Base-by-base conservation (phyloP, 2,888 invertebrate genomes). In the Cerceris ruficornis region DNA sequence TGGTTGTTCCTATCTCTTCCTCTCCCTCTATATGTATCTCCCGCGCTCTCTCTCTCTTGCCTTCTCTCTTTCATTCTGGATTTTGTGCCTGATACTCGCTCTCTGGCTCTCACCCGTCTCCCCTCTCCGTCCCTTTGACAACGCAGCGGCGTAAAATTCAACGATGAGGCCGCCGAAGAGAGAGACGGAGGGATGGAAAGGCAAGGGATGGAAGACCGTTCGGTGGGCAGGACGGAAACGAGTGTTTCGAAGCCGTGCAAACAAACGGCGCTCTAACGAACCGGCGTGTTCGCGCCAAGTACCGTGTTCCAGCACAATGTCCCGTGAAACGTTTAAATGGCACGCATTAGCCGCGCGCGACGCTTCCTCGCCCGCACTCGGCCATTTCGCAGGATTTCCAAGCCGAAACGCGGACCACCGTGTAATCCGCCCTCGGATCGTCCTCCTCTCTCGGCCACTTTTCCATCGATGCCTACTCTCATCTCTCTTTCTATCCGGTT, bases 241-340 rank as follows among this genome's bases (percentile, higher is more conserved):
- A 83, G 70, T 74, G 82, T 76, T 76, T 67, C 73, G 75, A 80
- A 77, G 75, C 75, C 80, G 84, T 80, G 87, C 89, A 90, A 90
- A 91, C 89, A 89, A 91, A 89, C 89, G 90, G 85, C 80, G 85
- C 87, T 83, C 88, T 90, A 90, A 90, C 90, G 89, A 90, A 91
- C 89, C 89, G 87, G 81, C 71, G 77, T 72, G 79, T 72, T 69
- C 77, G 74, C 79, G 69, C 62, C 74, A 75, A 84, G 78, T 66
- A 84, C 86, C 83, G 67, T 72, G 81, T 81, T 69, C 75, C 75
- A 69, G 75, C 75, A 71, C 76, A 85, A 85, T 85, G 85, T 82
- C 80, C 87, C 89, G 85, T 88, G 88, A 85, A 72, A 86, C 90
- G 87, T 87, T 89, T 89, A 90, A 90, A 90, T 88, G 87, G 88